Conservation (phyloP, 2,113 vertebrate species). For the Archocentrus centrarchus region DNA sequence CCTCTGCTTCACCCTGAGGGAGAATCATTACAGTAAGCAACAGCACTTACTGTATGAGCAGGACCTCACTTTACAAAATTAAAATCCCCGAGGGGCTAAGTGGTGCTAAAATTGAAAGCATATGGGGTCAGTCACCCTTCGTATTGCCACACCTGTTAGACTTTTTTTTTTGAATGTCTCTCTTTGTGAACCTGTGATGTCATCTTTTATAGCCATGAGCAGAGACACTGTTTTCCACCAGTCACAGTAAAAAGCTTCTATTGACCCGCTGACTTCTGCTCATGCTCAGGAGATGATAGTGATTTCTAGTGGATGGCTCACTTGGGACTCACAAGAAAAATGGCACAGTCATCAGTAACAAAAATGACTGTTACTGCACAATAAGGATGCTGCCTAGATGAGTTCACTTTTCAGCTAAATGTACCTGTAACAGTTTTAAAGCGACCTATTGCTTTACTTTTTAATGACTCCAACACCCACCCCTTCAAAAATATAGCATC, state of each 20-base stretch:
- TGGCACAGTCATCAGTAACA: neutral
- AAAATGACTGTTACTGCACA: neutral
- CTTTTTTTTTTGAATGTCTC: rapidly evolving
- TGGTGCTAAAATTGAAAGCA: neutral
- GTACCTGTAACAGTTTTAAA: neutral
- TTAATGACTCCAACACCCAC: neutral
- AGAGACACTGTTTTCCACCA: neutral
- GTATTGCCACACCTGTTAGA: neutral
- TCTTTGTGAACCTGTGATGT: neutral
- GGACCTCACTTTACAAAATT: neutral
- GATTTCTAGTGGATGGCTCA: neutral
- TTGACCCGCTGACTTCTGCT: neutral
- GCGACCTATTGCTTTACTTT: neutral
- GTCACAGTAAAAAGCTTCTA: neutral
- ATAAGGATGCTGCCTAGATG: neutral
- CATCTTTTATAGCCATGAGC: neutral
- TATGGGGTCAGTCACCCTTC: neutral
- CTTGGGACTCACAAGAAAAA: neutral
- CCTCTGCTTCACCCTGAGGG: slow-evolving; percentile 1
- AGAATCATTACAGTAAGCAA: neutral
- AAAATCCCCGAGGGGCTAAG: neutral
- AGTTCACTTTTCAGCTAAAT: neutral
- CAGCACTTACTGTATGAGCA: neutral
- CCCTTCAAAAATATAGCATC: neutral
- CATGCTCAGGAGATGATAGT: neutral